These are phyloP conservation scores for Pseudocheirus occidentalis DNA, from an alignment of 2,797 vertebrate genomes.

Conservation along the genomic window DNA sequence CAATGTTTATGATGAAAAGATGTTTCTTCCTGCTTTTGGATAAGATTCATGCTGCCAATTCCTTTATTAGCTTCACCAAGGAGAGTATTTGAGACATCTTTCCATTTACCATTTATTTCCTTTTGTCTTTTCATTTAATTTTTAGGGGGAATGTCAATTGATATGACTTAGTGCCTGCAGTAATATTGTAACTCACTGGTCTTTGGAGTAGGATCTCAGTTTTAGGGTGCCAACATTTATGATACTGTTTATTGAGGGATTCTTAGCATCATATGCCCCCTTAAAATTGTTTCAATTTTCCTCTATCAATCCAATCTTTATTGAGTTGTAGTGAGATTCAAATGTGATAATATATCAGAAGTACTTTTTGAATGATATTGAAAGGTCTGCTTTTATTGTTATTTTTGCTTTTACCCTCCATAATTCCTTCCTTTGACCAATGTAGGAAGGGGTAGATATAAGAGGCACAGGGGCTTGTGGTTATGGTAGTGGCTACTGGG, in stretches of 20 bases:
- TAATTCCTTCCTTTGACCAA: background rate
- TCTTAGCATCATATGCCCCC: background rate
- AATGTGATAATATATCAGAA: background rate
- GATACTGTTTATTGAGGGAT: background rate
- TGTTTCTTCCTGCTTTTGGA: background rate
- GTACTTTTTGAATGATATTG: background rate
- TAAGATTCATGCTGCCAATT: background rate
- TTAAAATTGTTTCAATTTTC: background rate
- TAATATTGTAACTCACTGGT: background rate
- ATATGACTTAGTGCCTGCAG: background rate
- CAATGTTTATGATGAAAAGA: background rate
- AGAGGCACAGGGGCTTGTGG: background rate
- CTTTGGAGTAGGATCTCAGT: background rate
- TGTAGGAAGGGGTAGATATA: background rate
- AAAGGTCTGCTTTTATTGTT: background rate
- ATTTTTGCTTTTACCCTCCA: background rate
- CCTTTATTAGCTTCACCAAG: background rate
- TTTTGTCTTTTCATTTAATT: background rate
- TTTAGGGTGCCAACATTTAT: background rate
- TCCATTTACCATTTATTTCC: background rate
- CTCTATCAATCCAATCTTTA: background rate
- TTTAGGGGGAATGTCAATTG: background rate
- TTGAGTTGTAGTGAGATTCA: background rate
- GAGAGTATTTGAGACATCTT: background rate
- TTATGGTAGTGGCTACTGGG: background rate